Evolutionary conservation across 2,113 vertebrate species (phyloP), one percentile per base, ranked within the genome.

Genomic region (Scartelaos histophorus): DNA sequence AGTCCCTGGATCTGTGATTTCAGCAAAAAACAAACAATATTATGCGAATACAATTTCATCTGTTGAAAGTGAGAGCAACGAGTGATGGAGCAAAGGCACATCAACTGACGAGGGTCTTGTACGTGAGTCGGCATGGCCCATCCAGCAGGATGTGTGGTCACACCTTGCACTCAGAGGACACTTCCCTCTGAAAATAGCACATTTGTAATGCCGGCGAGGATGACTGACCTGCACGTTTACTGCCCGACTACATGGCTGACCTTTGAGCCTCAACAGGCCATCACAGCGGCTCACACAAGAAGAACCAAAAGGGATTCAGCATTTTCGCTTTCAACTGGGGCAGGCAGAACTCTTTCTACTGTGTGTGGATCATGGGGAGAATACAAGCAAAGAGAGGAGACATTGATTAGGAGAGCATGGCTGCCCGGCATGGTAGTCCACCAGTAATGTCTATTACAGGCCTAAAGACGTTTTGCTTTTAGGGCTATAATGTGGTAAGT

Each of bases 101-200:
- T 57, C 60, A 70, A 54, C 22, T 2, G 58, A 2, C 15, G 10
- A 76, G 49, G 77, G 76, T 66, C 83, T 83, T 79, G 78, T 79
- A 80, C 88, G 80, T 90, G 89, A 90, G 82, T 91, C 91, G 86
- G 82, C 78, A 83, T 15, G 80, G 82, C 71, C 77, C 68, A 76
- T 82, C 76, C 87, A 69, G 69, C 22, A 29, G 29, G 81, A 84
- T 67, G 82, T 86, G 88, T 68, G 85, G 86, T 90, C 88, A 85
- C 83, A 90, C 90, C 87, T 92, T 77, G 72, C 82, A 91, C 92
- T 90, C 82, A 53, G 86, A 85, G 85, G 88, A 87, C 85, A 69
- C 80, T 82, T 87, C 76, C 77, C 67, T 81, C 78, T 89, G 81
- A 80, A 80, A 86, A 87, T 88, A 89, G 78, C 81, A 82, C 79